These are phyloP conservation scores for Tamandua tetradactyla DNA, from an alignment of 2,797 vertebrate genomes.

Conservation along the genomic window DNA sequence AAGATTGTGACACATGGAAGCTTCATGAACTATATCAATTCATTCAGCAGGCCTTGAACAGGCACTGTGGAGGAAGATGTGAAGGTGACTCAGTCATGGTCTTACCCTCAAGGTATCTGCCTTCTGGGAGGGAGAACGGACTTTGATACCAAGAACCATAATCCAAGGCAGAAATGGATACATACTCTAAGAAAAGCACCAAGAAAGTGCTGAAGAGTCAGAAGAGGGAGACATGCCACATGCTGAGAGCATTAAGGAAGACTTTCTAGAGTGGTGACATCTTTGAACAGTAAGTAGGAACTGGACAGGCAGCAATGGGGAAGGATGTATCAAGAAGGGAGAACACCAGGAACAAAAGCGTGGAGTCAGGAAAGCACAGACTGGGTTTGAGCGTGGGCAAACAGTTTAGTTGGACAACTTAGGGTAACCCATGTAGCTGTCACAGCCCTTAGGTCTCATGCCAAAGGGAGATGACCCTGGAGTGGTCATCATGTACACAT, in stretches of 20 bases:
- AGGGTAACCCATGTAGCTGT: neutral
- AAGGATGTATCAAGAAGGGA: rapidly evolving
- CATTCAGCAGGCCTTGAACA: neutral
- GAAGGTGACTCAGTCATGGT: neutral
- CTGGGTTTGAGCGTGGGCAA: neutral
- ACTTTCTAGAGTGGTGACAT: neutral
- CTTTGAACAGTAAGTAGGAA: neutral
- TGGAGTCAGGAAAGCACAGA: neutral
- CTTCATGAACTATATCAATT: neutral
- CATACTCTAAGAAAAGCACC: no score
- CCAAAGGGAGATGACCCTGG: neutral
- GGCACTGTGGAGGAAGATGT: neutral
- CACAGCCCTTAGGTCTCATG: neutral
- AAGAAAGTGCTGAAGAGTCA: neutral
- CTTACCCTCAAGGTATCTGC: neutral
- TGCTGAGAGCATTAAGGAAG: neutral
- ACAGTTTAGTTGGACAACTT: neutral
- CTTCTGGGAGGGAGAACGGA: neutral
- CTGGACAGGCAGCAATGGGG: neutral
- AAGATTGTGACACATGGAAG: neutral
- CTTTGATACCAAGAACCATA: neutral
- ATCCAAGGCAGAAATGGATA: neutral
- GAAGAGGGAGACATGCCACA: neutral
- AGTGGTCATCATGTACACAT: no score
- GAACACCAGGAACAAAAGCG: neutral